Evolutionary conservation across 1,140 invertebrate species (phyloP), one percentile per base, ranked within the genome.

Genomic region (Calephelis nemesis): DNA sequence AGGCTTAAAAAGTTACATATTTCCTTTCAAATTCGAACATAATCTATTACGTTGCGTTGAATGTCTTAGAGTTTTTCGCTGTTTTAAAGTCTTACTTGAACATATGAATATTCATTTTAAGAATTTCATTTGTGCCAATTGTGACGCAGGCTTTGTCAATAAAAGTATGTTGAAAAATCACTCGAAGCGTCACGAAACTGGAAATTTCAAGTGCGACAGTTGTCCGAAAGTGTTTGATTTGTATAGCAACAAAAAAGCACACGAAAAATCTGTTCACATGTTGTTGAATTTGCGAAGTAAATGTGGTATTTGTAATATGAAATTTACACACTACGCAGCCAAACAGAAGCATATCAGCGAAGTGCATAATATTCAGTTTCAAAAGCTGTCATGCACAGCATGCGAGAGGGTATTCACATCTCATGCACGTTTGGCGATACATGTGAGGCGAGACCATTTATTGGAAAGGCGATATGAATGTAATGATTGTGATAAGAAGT

Each of bases 61-160:
- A 7, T 84, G 82, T 64, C 68, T 50, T 5, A 78, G 79, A 5
- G 68, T 72, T 4, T 85, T 77, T 42, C 76, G 81, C n/a, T 84
- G 82, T 54, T 87, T 88, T 13, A 83, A 85, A 47, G 72, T 77
- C 8, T 50, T 88, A 0, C 65, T 77, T 11, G 78, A 86, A 9
- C 87, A 90, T 58, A 87, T 88, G 83, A 85, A 88, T 62, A 65
- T 70, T 0, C 86, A 88, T 62, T 87, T 75, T 58, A 77, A 77
- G 19, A 87, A 86, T 69, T 83, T 77, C 63, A 70, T 85, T 49
- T 88, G 86, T 30, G 77, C 81, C 6, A 70, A 70, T 7, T 88
- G 86, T 50, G 77, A 79, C 7, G 74, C 82, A 0, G 84, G 83
- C 1, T 89, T 82, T 52, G 76, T 87, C 3, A 84, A 73, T n/a